These are phyloP conservation scores for Scaptomyza tumidula DNA, from an alignment of 2,888 invertebrate species.

Conservation along the genomic window DNA sequence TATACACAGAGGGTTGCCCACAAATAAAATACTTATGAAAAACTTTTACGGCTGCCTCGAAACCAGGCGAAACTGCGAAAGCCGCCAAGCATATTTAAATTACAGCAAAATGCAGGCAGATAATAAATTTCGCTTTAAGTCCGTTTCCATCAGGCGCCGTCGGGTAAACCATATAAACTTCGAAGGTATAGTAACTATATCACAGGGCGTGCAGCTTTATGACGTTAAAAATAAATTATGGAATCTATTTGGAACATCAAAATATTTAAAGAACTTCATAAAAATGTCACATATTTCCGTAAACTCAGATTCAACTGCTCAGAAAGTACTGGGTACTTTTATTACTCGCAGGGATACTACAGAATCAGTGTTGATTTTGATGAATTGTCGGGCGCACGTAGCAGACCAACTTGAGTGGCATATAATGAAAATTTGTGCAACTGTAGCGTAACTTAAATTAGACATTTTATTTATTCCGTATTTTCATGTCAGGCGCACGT, in stretches of 20 bases:
- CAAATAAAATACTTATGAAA: conserved; percentile 78
- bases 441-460: conserved; percentile 72
- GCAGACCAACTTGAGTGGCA: conserved; percentile 18
- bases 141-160: conserved; percentile 7
- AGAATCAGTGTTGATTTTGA: conserved; percentile 12
- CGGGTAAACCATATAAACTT: conserved; percentile 29
- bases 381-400: conserved; percentile 41
- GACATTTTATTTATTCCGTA: conserved; percentile 62
- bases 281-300: background rate
- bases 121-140: conserved; percentile 68
- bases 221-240: background rate
- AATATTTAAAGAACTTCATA: background rate
- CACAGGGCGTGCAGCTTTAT: background rate
- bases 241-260: background rate
- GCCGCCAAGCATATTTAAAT: conserved; percentile 69
- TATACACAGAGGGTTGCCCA: conserved; percentile 40
- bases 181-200: conserved; percentile 4
- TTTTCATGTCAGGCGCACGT: conserved; percentile 42
- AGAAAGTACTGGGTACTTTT: background rate
- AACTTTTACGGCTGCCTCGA: conserved; percentile 61
- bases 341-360: background rate
- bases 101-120: conserved; percentile 63
- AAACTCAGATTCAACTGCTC: background rate
- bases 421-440: conserved; percentile 68
- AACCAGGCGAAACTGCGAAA: conserved; percentile 39